phyloP scores from a whole-genome alignment of 92 coral and sea anemone species.

The Palythoa grandis region DNA sequence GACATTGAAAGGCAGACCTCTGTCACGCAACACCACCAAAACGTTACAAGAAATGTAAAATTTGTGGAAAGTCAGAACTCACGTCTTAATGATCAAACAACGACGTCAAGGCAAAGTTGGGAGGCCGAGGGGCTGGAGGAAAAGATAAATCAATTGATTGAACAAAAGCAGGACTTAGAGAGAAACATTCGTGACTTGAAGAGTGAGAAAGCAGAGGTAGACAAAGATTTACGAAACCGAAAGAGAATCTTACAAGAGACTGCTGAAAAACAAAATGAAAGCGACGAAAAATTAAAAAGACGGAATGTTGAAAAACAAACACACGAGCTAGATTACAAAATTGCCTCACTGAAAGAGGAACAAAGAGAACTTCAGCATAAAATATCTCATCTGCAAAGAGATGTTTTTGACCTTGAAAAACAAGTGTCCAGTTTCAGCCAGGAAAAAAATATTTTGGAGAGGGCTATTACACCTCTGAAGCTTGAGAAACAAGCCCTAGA shows the following conservation, averaged over 20 bases:
- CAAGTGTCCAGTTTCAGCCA: conserved; percentile 50
- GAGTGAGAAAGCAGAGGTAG: conserved; percentile 38
- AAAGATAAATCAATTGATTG: conserved; percentile 52
- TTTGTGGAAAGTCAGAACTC: conserved; percentile 40
- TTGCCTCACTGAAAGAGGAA: conserved; percentile 67
- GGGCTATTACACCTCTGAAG: conserved; percentile 44
- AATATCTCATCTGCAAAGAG: conserved; percentile 69
- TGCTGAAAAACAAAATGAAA: conserved; percentile 8
- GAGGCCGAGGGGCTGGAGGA: conserved; percentile 58
- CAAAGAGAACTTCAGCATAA: conserved; percentile 62
- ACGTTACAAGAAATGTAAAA: conserved; percentile 40
- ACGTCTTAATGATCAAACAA: conserved; percentile 30
- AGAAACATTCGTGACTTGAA: conserved; percentile 51
- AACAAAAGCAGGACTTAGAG: conserved; percentile 50
- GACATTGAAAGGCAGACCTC: conserved; percentile 63
- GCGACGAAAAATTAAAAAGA: conserved; percentile 31
- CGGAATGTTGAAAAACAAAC: conserved; percentile 55
- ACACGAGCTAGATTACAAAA: conserved; percentile 60
- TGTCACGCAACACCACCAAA: conserved; percentile 49
- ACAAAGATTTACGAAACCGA: conserved; percentile 47
- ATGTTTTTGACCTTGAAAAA: conserved; percentile 65
- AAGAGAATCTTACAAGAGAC: conserved; percentile 30
- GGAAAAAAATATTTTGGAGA: conserved; percentile 55
- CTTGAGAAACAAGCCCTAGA: conserved; percentile 59
- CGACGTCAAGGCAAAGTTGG: conserved; percentile 28